These are phyloP conservation scores for Piezodorus guildinii DNA, from an alignment of 1,140 invertebrate genomes.

Conservation along the genomic window DNA sequence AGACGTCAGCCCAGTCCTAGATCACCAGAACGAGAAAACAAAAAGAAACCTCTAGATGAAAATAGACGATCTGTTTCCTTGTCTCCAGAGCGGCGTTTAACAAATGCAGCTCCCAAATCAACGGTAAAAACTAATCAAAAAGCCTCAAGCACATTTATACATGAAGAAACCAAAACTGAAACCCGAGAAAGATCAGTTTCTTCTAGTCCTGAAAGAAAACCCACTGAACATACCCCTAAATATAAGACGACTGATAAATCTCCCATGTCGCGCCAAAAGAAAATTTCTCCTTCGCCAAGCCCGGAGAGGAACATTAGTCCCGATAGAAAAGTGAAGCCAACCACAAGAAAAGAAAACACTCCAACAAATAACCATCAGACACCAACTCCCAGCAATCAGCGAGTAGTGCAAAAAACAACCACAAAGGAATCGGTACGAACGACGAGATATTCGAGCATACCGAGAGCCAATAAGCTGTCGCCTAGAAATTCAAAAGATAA, in stretches of 20 bases:
- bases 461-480: not conserved
- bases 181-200: too few species aligned
- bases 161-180: too few species aligned
- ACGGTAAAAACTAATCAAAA: too few species aligned
- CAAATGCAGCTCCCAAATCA: too few species aligned
- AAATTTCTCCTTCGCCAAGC: not conserved
- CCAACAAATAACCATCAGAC: not conserved
- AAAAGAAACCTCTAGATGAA: too few species aligned
- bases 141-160: too few species aligned
- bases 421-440: not conserved
- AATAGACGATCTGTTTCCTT: too few species aligned
- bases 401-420: not conserved
- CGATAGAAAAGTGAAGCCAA: not conserved
- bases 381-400: not conserved
- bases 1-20: too few species aligned
- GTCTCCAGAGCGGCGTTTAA: too few species aligned
- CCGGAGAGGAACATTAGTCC: slow-evolving; percentile 10
- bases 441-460: not conserved
- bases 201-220: too few species aligned
- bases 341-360: not conserved
- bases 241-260: not conserved
- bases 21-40: too few species aligned
- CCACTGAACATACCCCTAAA: not conserved
- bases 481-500: not conserved
- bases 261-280: not conserved